Conservation (phyloP, 2,888 invertebrate genomes). For the Biston stratarius region DNA sequence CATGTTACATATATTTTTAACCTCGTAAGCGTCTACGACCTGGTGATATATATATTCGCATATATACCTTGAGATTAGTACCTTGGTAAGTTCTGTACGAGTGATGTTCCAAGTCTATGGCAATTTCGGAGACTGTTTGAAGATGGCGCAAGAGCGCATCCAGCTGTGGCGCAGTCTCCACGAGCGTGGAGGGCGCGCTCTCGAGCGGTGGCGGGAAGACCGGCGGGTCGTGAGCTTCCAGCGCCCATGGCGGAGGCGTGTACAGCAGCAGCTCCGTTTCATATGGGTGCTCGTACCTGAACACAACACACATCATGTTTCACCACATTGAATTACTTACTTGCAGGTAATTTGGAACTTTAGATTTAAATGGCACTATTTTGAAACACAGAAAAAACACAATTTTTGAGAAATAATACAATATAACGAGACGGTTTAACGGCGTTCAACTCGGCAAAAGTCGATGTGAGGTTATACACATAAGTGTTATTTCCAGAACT, state of each 20-base stretch:
- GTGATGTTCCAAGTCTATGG: constrained; percentile 97
- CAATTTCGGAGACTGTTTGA: constrained; percentile 89
- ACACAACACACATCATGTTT: constrained; percentile 40
- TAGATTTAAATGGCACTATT: no score
- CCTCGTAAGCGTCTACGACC: no score
- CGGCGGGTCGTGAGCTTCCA: constrained; percentile 67
- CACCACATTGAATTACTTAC: no score
- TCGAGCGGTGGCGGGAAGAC: constrained; percentile 74
- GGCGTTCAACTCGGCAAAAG: no score
- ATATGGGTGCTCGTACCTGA: constrained; percentile 95
- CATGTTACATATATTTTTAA: no score
- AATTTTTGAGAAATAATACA: no score
- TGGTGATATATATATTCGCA: no score
- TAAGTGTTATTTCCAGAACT: no score
- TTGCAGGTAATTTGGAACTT: no score
- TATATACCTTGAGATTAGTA: constrained; percentile 27
- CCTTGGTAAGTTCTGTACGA: constrained; percentile 97
- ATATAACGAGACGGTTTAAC: no score
- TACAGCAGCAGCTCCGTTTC: constrained; percentile 93
- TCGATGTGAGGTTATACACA: no score
- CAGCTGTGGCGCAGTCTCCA: constrained; percentile 89
- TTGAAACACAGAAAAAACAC: no score
- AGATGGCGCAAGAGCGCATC: constrained; percentile 89
- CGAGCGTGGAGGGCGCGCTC: constrained; percentile 89
- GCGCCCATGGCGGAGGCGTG: constrained; percentile 85